Evolutionary conservation across 2,797 vertebrate species (phyloP).

Genomic region (Esox lucius): DNA sequence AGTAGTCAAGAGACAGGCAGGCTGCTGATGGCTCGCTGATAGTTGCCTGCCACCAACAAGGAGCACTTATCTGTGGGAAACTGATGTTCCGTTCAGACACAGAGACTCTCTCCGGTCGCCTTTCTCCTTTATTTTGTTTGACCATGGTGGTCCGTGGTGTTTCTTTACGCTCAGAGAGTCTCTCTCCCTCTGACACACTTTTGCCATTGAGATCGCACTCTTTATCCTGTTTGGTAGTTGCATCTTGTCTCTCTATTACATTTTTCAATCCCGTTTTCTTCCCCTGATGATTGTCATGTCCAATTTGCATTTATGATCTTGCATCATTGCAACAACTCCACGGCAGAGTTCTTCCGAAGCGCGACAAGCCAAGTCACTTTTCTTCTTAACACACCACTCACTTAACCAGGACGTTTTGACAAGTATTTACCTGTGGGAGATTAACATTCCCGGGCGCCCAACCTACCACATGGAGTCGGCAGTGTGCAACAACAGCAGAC

Average conservation of each 20-base stretch:
- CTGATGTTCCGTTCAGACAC: conserved; percentile 57
- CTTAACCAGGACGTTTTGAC: no score
- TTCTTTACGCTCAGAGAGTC: background rate
- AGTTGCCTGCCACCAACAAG: conserved; percentile 70
- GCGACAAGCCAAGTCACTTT: no score
- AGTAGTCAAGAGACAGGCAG: conserved; percentile 53
- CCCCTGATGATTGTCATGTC: no score
- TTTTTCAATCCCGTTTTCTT: no score
- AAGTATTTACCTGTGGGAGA: no score
- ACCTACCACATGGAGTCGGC: no score
- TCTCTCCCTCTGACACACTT: background rate
- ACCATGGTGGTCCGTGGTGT: background rate
- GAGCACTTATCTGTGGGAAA: conserved; percentile 67
- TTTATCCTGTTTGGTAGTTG: background rate
- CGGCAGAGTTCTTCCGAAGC: no score
- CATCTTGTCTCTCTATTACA: background rate
- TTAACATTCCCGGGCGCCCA: no score
- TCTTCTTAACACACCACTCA: no score
- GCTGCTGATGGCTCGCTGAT: conserved; percentile 72
- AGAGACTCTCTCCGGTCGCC: background rate
- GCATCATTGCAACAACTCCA: no score
- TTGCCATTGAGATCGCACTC: background rate
- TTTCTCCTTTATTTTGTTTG: background rate
- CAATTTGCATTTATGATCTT: no score
- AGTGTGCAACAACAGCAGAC: no score